Conservation (phyloP, 1,140 invertebrate genomes). For the Leptoteleia sp. region DNA sequence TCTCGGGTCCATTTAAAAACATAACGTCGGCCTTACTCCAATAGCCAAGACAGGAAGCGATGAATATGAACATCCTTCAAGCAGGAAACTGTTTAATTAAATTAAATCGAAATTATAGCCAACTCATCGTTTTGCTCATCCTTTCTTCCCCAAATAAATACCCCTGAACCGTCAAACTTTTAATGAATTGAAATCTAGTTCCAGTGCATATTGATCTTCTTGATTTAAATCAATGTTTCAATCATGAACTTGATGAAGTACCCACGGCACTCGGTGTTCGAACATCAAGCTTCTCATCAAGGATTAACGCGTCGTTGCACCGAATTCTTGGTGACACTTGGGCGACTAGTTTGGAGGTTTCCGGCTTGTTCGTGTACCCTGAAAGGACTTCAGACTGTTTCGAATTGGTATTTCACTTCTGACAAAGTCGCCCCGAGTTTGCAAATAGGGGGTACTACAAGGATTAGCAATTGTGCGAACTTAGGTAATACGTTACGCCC, state of each 20-base stretch:
- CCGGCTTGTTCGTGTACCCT: constrained; percentile 58
- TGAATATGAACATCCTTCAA: too few species aligned
- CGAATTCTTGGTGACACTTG: constrained; percentile 68
- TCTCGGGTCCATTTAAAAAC: too few species aligned
- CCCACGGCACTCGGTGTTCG: constrained; percentile 30
- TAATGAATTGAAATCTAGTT: constrained; percentile 60
- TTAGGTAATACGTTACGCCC: constrained; percentile 38
- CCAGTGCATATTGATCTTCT: constrained; percentile 51
- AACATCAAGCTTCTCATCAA: constrained; percentile 63
- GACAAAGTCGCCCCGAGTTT: constrained; percentile 64
- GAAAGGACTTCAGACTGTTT: constrained; percentile 66
- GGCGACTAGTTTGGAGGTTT: constrained; percentile 66
- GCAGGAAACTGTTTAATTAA: constrained; percentile 5
- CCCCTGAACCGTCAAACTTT: constrained; percentile 28
- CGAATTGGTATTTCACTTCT: constrained; percentile 65
- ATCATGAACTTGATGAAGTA: constrained; percentile 63
- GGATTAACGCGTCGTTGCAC: constrained; percentile 65
- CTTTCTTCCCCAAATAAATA: constrained; percentile 32
- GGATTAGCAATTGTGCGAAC: constrained; percentile 57
- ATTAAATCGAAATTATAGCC: background rate
- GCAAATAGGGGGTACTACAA: constrained; percentile 60
- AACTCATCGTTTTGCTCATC: constrained; percentile 4
- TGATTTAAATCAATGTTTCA: constrained; percentile 65
- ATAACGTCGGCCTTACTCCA: too few species aligned
- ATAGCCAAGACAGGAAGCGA: too few species aligned